These are phyloP conservation scores for Iphiclides podalirius DNA, from an alignment of 2,888 invertebrate species.

Conservation along the genomic window DNA sequence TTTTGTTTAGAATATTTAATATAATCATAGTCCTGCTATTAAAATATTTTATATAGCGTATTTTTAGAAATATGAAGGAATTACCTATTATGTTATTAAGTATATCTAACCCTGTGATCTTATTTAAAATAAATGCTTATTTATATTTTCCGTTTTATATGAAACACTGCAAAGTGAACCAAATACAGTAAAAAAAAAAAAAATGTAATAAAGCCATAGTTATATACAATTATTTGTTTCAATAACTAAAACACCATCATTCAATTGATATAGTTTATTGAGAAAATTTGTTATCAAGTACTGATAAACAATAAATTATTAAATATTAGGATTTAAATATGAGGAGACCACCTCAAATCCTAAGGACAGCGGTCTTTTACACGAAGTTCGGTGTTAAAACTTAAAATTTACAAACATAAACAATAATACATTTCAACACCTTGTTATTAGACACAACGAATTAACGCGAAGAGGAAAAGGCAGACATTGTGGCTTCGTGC, in stretches of 20 bases:
- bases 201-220: not conserved
- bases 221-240: not conserved
- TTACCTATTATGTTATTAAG: no score
- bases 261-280: constrained; percentile 67
- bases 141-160: not conserved
- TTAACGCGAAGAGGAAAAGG: constrained; percentile 49
- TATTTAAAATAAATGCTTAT: constrained; percentile 1
- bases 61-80: no score
- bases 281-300: constrained; percentile 74
- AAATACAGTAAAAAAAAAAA: not conserved
- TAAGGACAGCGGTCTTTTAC: constrained; percentile 50
- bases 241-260: constrained; percentile 34
- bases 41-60: no score
- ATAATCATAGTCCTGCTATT: no score
- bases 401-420: constrained; percentile 75
- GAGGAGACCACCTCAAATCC: constrained; percentile 61
- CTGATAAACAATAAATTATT: constrained; percentile 78
- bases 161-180: not conserved
- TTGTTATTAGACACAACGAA: constrained; percentile 60
- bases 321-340: constrained; percentile 62
- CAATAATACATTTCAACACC: constrained; percentile 60
- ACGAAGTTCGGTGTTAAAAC: constrained; percentile 58
- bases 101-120: constrained; percentile 6
- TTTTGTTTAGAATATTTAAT: no score
- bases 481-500: constrained; percentile 45